Evolutionary conservation across 1,140 invertebrate genomes (phyloP).

Genomic region (Orius laevigatus): DNA sequence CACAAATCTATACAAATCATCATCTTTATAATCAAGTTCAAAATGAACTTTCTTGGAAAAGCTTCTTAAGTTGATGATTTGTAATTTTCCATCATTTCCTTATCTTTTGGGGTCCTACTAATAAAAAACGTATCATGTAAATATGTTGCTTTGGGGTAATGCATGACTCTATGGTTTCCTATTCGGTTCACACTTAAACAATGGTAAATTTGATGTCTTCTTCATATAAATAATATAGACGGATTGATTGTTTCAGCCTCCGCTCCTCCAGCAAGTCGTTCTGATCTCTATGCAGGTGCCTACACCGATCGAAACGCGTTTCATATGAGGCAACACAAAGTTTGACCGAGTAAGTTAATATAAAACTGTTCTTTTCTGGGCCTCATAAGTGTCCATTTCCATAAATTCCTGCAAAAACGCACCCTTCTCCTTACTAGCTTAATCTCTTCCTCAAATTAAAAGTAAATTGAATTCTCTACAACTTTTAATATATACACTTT

Average conservation of each 20-base stretch:
- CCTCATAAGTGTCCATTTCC: background rate
- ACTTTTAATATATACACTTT: too few species aligned
- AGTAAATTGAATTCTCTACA: background rate
- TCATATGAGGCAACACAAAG: conserved; percentile 22
- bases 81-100: too few species aligned
- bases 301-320: conserved; percentile 20
- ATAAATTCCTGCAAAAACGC: background rate
- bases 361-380: background rate
- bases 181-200: background rate
- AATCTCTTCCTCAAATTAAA: background rate
- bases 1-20: background rate
- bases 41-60: background rate
- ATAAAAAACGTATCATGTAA: background rate
- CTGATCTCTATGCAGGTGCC: conserved; percentile 20
- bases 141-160: background rate
- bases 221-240: background rate
- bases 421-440: background rate
- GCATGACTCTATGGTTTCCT: background rate
- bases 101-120: too few species aligned
- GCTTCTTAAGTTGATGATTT: background rate
- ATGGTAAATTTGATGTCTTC: background rate
- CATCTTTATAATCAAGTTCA: background rate
- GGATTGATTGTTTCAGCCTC: conserved; percentile 22
- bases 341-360: conserved; percentile 17
- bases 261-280: conserved; percentile 18